Evolutionary conservation across 2,113 vertebrate genomes (phyloP), one percentile per base, ranked within the genome.

Genomic region (Trachemys scripta): DNA sequence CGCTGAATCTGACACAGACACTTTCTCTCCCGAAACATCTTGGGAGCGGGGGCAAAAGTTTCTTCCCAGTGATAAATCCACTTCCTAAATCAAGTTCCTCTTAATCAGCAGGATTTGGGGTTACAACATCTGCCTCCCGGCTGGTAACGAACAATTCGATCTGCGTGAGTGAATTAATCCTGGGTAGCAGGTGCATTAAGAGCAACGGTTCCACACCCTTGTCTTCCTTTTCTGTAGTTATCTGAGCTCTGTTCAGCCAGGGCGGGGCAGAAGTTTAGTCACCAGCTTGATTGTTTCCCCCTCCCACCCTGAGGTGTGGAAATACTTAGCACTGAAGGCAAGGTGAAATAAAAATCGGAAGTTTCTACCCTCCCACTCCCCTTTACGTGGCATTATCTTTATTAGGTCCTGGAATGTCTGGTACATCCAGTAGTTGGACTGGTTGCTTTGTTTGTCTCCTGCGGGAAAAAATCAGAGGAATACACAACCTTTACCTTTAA

Each of bases 1-100:
- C 80, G 51, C 25, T 45, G 85, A 4, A 42, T 35, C 38, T 27
- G 45, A n/a, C 86, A 59, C 29, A 84, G 17, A 4, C 10, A 47
- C 35, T n/a, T 95, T 69, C 31, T 96, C 65, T 92, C 85, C 3
- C 69, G 7, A 24, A 19, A 6, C 98, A 98, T 97, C 35, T 16
- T 11, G 4, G 14, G 4, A 51, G 3, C 80, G 38, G 4, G 50
- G 16, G 81, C 53, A 3, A 79, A 91, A 92, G 94, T 89, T 25
- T 82, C 25, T 62, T 92, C 51, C 8, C 10, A 5, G 92, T 94
- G 95, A 42, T 25, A 11, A 38, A 24, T 25, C 42, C 42, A 7
- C 72, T 76, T 13, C 22, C 20, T 85, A 89, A 89, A 87, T 47
- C 16, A 69, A 27, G 17, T 22, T 5, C 38, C 38, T 24, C 65